These are phyloP conservation scores for Pachyramphus minor DNA, from an alignment of 2,113 vertebrate species.

Conservation along the genomic window DNA sequence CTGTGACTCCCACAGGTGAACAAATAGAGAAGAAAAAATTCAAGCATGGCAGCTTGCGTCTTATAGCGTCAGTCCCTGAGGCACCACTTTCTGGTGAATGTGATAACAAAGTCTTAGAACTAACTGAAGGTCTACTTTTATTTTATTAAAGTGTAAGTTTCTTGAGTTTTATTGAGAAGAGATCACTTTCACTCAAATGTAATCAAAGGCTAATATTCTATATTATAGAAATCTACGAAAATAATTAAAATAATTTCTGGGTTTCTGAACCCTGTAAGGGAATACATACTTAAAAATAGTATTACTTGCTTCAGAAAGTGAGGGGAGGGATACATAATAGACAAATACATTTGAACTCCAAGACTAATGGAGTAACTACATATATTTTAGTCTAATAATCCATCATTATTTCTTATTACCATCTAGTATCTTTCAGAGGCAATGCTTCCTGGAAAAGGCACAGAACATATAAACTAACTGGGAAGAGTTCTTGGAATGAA, in stretches of 20 bases:
- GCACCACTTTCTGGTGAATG: background rate
- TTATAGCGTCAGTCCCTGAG: background rate
- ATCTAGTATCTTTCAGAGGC: background rate
- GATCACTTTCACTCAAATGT: background rate
- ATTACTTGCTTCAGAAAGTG: background rate
- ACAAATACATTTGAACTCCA: background rate
- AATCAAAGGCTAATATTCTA: background rate
- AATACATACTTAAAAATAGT: background rate
- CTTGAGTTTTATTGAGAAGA: background rate
- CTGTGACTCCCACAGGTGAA: slow-evolving; percentile 12
- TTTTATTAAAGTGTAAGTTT: background rate
- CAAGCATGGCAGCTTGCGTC: background rate
- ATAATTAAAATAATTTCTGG: background rate
- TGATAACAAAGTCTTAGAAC: background rate
- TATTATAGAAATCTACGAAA: background rate
- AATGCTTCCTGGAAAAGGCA: background rate
- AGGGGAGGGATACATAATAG: background rate
- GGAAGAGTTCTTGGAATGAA: background rate
- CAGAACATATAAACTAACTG: background rate
- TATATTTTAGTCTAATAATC: background rate
- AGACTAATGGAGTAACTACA: background rate
- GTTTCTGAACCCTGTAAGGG: background rate
- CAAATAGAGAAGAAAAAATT: background rate
- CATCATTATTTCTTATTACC: background rate
- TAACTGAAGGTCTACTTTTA: background rate